phyloP scores from a whole-genome alignment of 2,888 invertebrate genomes.

The Elysia crispata region DNA sequence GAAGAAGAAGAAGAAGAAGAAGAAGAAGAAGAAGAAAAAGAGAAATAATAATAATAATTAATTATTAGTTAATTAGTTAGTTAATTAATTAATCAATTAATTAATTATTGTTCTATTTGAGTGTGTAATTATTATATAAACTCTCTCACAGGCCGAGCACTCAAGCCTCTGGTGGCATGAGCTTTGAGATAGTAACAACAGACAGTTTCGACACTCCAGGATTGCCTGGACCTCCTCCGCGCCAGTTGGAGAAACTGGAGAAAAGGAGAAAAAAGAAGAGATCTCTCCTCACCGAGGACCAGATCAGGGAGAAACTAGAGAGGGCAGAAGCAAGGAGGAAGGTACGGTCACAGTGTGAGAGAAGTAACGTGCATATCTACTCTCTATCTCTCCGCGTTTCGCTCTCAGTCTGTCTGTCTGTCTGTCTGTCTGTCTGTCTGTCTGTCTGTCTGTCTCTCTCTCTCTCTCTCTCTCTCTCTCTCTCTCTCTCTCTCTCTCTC shows the following conservation, averaged over 20 bases:
- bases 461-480: too few relatives aligned
- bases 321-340: slow-evolving; percentile 71
- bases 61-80: too few relatives aligned
- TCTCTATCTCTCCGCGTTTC: not conserved
- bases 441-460: not conserved
- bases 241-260: slow-evolving; percentile 67
- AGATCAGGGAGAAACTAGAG: slow-evolving; percentile 71
- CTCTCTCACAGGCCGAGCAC: slow-evolving; percentile 59
- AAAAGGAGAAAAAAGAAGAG: slow-evolving; percentile 68
- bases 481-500: too few relatives aligned
- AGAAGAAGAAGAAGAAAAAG: too few relatives aligned
- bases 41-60: too few relatives aligned
- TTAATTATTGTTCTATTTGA: too few relatives aligned
- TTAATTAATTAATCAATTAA: too few relatives aligned
- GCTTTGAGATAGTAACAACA: slow-evolving; percentile 68
- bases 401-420: too few relatives aligned
- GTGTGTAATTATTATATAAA: too few relatives aligned
- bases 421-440: not conserved
- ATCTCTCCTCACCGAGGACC: slow-evolving; percentile 66
- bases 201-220: slow-evolving; percentile 50
- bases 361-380: slow-evolving; percentile 1
- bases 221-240: slow-evolving; percentile 63
- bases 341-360: slow-evolving; percentile 55
- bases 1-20: too few relatives aligned
- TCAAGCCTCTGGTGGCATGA: slow-evolving; percentile 72